Evolutionary conservation across 1,140 invertebrate genomes (phyloP).

Genomic region (Drosophila orena): DNA sequence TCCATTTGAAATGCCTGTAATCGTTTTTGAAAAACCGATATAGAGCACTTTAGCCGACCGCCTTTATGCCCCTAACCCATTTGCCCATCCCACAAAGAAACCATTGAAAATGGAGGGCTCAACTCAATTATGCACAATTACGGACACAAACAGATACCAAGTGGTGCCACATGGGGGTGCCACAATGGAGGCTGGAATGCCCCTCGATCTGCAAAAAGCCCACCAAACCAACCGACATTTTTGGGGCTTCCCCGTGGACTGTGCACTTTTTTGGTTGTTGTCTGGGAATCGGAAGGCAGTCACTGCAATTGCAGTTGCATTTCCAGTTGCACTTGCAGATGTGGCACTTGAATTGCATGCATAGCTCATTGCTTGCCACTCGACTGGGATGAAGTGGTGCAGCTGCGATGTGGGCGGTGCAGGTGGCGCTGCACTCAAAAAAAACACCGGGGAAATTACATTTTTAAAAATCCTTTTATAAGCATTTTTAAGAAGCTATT

Average conservation of each 20-base stretch:
- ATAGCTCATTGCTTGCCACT: conserved; percentile 79
- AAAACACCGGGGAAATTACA: conserved; percentile 1
- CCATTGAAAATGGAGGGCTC: conserved; percentile 21
- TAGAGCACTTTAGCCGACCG: neutral
- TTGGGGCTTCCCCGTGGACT: conserved; percentile 17
- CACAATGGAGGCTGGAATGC: conserved; percentile 25
- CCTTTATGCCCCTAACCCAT: neutral
- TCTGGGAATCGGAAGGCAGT: conserved; percentile 34
- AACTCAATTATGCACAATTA: conserved; percentile 83
- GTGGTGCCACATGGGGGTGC: conserved; percentile 29
- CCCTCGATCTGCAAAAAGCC: neutral
- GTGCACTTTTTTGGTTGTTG: conserved; percentile 53
- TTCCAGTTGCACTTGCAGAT: conserved; percentile 47
- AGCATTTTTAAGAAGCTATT: too few species aligned
- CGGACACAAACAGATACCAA: conserved; percentile 68
- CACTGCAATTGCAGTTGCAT: conserved; percentile 37
- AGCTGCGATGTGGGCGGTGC: conserved; percentile 2
- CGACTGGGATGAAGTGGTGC: conserved; percentile 60
- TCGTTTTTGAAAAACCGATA: neutral
- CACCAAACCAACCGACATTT: conserved; percentile 3
- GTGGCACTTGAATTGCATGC: conserved; percentile 78
- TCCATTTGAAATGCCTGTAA: neutral
- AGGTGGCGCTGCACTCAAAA: conserved; percentile 5
- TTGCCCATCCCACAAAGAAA: neutral
- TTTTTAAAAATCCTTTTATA: too few species aligned